Evolutionary conservation across 2,113 vertebrate species (phyloP), one percentile per base, ranked within the genome.

Genomic region (Erythrocebus patas): DNA sequence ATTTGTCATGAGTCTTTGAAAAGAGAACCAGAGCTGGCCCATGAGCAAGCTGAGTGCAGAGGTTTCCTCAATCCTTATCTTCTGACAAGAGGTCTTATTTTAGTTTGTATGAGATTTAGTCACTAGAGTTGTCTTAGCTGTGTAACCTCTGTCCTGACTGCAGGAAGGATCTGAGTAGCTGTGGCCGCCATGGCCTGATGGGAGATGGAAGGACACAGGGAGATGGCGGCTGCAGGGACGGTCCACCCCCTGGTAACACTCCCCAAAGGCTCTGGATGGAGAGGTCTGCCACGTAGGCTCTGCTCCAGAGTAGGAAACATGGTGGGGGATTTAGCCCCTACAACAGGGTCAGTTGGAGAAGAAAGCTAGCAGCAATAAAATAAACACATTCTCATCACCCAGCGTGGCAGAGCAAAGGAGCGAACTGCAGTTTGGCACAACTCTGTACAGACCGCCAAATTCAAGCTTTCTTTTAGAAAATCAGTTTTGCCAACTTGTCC

Each of bases 141-240:
- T 73, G 52, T 32, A 22, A 25, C 48, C 61, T 94, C 78, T n/a
- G 0, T 38, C 75, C 30, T 38, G 13, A 22, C 72, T 14, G 17
- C n/a, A 66, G 17, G 73, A 78, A 75, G 43, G 45, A 23, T 45
- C 45, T 40, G 55, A 30, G 64, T n/a, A 79, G 43, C 66, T 17
- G 48, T 52, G 82, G 82, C 35, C 79, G 14, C 79, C 7, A 7
- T 4, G 48, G 70, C 35, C 23, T 9, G 27, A 35, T 82, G 80
- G 55, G 48, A 30, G 2, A 0, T 0, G 22, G 72, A 57, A 16
- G 38, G 87, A 2, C 7, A 1, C 9, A 22, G 80, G 87, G 2
- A 70, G 18, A 32, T 9, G 3, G 27, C 4, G 7, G 45, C 27
- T 9, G 10, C 4, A 11, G 48, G 1, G 16, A 11, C 0, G 17